phyloP scores from a whole-genome alignment of 2,888 invertebrate genomes.

The Nymphalis urticae region DNA sequence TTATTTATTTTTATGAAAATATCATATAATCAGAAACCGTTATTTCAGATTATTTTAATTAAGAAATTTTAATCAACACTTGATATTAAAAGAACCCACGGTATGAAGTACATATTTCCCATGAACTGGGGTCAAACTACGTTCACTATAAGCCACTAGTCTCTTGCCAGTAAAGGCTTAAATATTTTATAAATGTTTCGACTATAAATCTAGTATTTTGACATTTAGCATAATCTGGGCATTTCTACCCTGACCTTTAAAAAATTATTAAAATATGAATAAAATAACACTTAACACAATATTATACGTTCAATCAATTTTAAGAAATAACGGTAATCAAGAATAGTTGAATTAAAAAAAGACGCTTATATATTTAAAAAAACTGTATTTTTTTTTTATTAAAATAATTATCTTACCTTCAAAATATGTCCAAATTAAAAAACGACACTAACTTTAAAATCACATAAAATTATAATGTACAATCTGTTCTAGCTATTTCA shows the following conservation, averaged over 20 bases:
- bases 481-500: neutral
- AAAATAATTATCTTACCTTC: neutral
- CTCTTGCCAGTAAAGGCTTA: neutral
- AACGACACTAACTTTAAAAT: neutral
- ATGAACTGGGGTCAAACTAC: conserved; percentile 29
- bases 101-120: conserved; percentile 4
- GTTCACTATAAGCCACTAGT: conserved; percentile 23
- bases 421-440: neutral
- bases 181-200: neutral
- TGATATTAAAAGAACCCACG: neutral
- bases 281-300: neutral
- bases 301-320: no score
- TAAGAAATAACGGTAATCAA: neutral
- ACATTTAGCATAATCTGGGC: neutral
- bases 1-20: no score
- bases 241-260: neutral
- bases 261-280: neutral
- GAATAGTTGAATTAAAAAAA: neutral
- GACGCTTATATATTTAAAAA: neutral
- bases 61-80: neutral
- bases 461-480: neutral
- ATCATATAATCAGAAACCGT: no score
- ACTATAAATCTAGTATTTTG: neutral
- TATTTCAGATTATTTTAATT: neutral
- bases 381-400: no score